phyloP scores from a whole-genome alignment of 2,797 vertebrate genomes.

The Pseudomugil tenellus region DNA sequence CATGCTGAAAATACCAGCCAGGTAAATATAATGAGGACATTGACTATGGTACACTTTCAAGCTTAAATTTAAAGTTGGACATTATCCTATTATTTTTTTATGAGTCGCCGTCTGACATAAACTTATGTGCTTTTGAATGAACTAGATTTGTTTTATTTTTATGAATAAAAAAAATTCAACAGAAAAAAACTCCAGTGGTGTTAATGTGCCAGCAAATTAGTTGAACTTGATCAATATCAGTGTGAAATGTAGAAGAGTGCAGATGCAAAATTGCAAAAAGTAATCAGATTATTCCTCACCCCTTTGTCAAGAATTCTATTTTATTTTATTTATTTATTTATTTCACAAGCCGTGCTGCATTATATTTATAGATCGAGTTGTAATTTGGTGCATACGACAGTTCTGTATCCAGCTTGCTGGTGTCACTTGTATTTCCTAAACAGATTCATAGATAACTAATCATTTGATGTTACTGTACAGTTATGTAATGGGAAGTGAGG shows the following conservation, averaged over 20 bases:
- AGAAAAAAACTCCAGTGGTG: not conserved
- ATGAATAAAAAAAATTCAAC: not conserved
- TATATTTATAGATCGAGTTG: not conserved
- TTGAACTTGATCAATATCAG: slow-evolving; percentile 3
- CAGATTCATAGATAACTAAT: not conserved
- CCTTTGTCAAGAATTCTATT: not conserved
- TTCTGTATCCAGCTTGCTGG: not conserved
- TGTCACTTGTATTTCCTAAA: not conserved
- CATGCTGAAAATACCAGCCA: too few species aligned
- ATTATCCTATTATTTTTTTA: not conserved
- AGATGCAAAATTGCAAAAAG: not conserved
- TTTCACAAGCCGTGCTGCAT: not conserved
- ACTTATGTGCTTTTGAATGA: not conserved
- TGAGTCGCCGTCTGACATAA: slow-evolving; percentile 5
- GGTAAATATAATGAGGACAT: too few species aligned
- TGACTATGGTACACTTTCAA: slow-evolving; percentile 11
- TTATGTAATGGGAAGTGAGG: not conserved
- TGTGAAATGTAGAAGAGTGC: slow-evolving; percentile 2
- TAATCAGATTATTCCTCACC: slow-evolving; percentile 2
- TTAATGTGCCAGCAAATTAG: not conserved
- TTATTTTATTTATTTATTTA: not conserved
- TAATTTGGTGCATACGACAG: not conserved
- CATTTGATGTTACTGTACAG: slow-evolving; percentile 16
- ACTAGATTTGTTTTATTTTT: not conserved
- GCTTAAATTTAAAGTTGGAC: slow-evolving; percentile 2